Conservation (phyloP, 1,140 invertebrate species). For the Branchinecta lindahli region DNA sequence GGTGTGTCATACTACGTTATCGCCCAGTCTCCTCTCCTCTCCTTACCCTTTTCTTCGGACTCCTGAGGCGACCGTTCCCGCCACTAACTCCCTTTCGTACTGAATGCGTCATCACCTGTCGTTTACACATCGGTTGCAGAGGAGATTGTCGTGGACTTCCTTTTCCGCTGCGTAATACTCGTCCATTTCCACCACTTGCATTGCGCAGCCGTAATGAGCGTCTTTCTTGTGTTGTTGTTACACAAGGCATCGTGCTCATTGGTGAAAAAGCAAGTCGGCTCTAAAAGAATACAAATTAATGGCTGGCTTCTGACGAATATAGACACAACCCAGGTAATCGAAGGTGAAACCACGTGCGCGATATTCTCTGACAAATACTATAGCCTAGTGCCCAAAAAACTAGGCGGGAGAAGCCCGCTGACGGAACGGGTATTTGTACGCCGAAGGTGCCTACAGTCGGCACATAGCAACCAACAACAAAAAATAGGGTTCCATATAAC, state of each 20-base stretch:
- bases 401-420: no score
- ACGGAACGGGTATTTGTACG: no score
- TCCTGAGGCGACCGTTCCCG: background rate
- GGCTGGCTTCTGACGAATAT: no score
- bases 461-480: no score
- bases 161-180: background rate
- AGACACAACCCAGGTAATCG: no score
- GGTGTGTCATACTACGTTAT: no score
- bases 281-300: no score
- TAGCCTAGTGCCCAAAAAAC: no score
- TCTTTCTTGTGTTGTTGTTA: background rate
- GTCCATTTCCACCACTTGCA: background rate
- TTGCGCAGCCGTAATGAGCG: slow-evolving; percentile 3
- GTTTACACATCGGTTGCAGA: background rate
- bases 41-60: background rate
- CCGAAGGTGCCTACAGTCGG: no score
- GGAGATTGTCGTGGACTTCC: background rate
- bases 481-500: no score
- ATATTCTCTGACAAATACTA: no score
- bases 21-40: background rate
- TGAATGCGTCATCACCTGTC: background rate
- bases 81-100: background rate
- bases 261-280: background rate
- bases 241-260: background rate
- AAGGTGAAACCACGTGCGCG: no score